phyloP scores from a whole-genome alignment of 2,888 invertebrate species.

The Tinea semifulvella region DNA sequence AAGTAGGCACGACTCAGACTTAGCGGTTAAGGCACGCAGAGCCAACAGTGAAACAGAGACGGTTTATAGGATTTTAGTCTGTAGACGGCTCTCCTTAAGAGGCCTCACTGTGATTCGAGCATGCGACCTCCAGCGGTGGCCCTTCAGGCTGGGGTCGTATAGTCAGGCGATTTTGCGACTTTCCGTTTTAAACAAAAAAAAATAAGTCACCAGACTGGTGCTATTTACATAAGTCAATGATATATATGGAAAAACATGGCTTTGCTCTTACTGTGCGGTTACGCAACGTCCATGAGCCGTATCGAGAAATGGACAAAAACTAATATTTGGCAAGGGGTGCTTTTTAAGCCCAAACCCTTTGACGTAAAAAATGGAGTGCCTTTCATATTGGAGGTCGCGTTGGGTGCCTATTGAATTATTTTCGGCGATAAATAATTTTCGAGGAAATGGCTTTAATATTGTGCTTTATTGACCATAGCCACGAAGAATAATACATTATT shows the following conservation, averaged over 20 bases:
- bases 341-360: slow-evolving; percentile 57
- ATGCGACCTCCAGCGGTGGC: too few species aligned
- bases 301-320: slow-evolving; percentile 41
- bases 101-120: too few species aligned
- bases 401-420: slow-evolving; percentile 10
- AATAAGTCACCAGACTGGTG: too few species aligned
- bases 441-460: background rate
- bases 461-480: background rate
- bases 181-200: too few species aligned
- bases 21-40: too few species aligned
- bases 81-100: too few species aligned
- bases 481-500: background rate
- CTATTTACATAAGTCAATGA: too few species aligned
- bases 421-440: slow-evolving; percentile 6
- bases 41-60: too few species aligned
- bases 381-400: slow-evolving; percentile 5
- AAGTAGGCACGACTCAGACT: too few species aligned
- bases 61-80: too few species aligned
- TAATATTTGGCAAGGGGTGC: slow-evolving; percentile 52
- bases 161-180: too few species aligned
- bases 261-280: slow-evolving; percentile 61
- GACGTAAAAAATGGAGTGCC: slow-evolving; percentile 38
- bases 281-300: slow-evolving; percentile 23
- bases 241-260: slow-evolving; percentile 60
- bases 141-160: too few species aligned